These are phyloP conservation scores for Barnardius zonarius DNA, from an alignment of 2,113 vertebrate species.

Conservation along the genomic window DNA sequence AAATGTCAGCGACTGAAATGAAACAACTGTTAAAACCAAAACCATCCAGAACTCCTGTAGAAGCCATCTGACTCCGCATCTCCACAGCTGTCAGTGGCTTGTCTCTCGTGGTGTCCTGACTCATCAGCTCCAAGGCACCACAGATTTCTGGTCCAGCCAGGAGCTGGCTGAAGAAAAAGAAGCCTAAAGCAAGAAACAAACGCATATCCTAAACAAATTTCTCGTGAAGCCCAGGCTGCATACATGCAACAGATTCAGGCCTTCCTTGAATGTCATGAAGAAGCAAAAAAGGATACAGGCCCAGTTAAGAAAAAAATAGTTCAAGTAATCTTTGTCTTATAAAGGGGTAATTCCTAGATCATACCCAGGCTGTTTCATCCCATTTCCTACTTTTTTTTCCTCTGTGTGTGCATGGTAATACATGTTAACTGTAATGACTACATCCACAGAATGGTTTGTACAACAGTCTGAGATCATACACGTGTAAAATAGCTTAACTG, in stretches of 20 bases:
- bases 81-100: neutral
- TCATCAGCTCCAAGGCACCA: neutral
- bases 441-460: neutral
- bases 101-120: neutral
- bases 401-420: neutral
- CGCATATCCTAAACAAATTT: neutral
- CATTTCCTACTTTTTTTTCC: neutral
- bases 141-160: neutral
- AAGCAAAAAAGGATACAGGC: fast-evolving
- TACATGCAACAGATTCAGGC: neutral
- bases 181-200: neutral
- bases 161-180: neutral
- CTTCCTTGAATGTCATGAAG: neutral
- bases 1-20: neutral
- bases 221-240: neutral
- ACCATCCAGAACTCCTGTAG: neutral
- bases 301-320: neutral
- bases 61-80: neutral
- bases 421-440: neutral
- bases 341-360: neutral
- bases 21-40: neutral
- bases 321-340: neutral
- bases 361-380: neutral
- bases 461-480: neutral
- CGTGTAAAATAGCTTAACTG: neutral